These are phyloP conservation scores for Hypocryptadius cinnamomeus DNA, from an alignment of 2,113 vertebrate genomes.

Conservation along the genomic window DNA sequence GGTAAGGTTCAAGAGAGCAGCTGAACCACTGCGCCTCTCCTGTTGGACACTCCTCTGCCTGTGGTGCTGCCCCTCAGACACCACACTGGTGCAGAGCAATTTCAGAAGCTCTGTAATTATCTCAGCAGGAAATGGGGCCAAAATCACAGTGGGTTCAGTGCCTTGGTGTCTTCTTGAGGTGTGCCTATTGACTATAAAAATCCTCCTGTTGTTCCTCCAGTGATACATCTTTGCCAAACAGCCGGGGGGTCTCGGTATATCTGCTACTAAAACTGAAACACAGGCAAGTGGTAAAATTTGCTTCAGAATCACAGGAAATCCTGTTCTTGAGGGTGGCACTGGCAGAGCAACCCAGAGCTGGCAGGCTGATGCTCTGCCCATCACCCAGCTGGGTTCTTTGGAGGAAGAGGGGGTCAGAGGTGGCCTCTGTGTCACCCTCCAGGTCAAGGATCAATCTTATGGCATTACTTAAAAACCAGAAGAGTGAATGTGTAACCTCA, in stretches of 20 bases:
- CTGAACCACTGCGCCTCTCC: not conserved
- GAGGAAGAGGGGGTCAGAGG: not conserved
- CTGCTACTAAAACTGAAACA: not conserved
- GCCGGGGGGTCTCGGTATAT: fast-evolving
- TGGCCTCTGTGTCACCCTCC: not conserved
- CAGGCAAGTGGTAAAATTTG: not conserved
- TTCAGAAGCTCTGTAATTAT: not conserved
- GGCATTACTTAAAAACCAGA: constrained; percentile 3
- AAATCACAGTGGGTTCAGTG: not conserved
- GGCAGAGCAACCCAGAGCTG: not conserved
- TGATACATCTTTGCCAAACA: not conserved
- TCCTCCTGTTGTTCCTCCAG: not conserved
- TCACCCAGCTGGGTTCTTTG: not conserved
- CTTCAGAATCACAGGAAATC: not conserved
- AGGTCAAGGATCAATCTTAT: constrained; percentile 25
- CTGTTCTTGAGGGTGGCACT: not conserved
- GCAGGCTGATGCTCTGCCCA: not conserved
- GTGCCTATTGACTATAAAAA: not conserved
- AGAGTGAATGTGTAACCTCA: not conserved
- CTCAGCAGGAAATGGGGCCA: not conserved
- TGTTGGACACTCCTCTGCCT: not conserved
- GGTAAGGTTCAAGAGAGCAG: not conserved
- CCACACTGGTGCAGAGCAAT: not conserved
- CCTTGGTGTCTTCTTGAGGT: not conserved
- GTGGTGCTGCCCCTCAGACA: not conserved